Evolutionary conservation across 2,888 invertebrate species (phyloP).

Genomic region (Xestobium rufovillosum): DNA sequence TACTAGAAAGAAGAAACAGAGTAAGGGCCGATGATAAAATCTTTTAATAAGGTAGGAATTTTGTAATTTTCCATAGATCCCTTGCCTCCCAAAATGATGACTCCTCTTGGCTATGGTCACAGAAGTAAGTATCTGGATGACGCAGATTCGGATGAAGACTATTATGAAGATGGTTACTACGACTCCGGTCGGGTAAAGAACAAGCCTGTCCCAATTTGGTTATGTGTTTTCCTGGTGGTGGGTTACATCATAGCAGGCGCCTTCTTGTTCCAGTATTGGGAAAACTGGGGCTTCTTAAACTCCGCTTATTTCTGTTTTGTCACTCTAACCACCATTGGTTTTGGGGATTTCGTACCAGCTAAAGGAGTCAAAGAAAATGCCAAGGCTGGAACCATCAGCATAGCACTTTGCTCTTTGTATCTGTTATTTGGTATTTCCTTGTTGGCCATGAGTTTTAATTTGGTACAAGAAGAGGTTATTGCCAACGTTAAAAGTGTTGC

Average conservation of each 20-base stretch:
- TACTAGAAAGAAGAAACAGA: neutral
- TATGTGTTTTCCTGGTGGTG: constrained; percentile 80
- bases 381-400: constrained; percentile 47
- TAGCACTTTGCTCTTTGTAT: constrained; percentile 87
- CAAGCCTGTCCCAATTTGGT: constrained; percentile 80
- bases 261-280: constrained; percentile 78
- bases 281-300: constrained; percentile 78
- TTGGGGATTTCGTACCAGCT: constrained; percentile 86
- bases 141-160: constrained; percentile 53
- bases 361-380: constrained; percentile 48
- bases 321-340: constrained; percentile 87
- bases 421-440: constrained; percentile 89
- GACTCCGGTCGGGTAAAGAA: constrained; percentile 43
- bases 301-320: constrained; percentile 93
- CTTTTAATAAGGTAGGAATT: no score
- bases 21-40: no score
- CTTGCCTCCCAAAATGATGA: constrained; percentile 54
- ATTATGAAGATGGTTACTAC: constrained; percentile 34
- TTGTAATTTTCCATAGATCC: constrained; percentile 25
- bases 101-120: constrained; percentile 59
- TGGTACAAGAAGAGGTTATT: constrained; percentile 91
- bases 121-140: constrained; percentile 53
- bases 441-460: constrained; percentile 93
- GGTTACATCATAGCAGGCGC: constrained; percentile 87
- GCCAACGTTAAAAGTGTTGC: constrained; percentile 82